phyloP scores from a whole-genome alignment of 2,888 invertebrate genomes.

The Pyrochroa serraticornis region DNA sequence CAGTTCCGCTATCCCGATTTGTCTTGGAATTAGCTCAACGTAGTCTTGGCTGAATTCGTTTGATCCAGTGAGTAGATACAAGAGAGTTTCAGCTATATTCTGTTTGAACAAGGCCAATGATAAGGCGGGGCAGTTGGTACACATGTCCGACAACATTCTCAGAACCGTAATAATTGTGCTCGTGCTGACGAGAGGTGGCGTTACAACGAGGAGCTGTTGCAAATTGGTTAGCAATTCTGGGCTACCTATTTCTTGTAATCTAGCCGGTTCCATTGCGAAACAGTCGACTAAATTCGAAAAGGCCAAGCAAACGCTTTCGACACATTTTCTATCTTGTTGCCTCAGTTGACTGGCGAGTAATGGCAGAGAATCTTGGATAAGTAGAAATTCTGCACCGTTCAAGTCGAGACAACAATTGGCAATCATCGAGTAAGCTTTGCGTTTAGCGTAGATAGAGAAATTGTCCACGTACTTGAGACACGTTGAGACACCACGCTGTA shows the following conservation, averaged over 20 bases:
- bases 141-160: slow-evolving; percentile 95
- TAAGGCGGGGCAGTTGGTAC: slow-evolving; percentile 91
- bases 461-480: slow-evolving; percentile 97
- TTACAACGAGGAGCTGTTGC: slow-evolving; percentile 91
- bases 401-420: slow-evolving; percentile 98
- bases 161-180: slow-evolving; percentile 96
- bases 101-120: slow-evolving; percentile 91
- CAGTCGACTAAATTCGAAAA: slow-evolving; percentile 97
- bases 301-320: slow-evolving; percentile 95
- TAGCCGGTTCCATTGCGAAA: slow-evolving; percentile 88
- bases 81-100: slow-evolving; percentile 94
- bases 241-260: slow-evolving; percentile 92
- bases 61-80: slow-evolving; percentile 93
- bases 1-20: slow-evolving; percentile 93
- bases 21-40: slow-evolving; percentile 81
- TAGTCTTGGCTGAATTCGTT: slow-evolving; percentile 64
- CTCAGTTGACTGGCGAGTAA: slow-evolving; percentile 80
- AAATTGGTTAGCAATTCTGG: slow-evolving; percentile 89
- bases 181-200: slow-evolving; percentile 94
- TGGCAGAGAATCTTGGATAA: slow-evolving; percentile 86
- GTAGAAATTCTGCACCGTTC: slow-evolving; percentile 91
- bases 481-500: slow-evolving; percentile 91
- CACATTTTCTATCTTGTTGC: slow-evolving; percentile 95
- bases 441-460: slow-evolving; percentile 97
- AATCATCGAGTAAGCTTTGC: slow-evolving; percentile 93